Evolutionary conservation across 1,140 invertebrate species (phyloP).

Genomic region (Thaumatotibia leucotreta): DNA sequence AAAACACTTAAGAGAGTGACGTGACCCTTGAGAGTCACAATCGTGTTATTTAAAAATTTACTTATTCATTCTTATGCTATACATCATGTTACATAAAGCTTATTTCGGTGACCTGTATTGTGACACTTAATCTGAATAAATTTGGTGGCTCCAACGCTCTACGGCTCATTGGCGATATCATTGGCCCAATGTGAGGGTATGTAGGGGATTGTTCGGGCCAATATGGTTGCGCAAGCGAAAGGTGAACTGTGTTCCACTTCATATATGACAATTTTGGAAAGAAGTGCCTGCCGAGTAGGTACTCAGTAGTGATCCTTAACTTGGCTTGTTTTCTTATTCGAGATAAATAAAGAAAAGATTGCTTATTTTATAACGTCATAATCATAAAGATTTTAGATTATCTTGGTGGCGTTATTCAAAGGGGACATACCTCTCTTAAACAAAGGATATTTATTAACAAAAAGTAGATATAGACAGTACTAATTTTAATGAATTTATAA

Average conservation of each 20-base stretch:
- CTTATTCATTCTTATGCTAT: not conserved
- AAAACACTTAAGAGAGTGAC: not conserved
- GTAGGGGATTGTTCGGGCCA: not conserved
- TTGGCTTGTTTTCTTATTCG: no score
- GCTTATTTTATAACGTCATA: no score
- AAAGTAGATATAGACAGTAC: not conserved
- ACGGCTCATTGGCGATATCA: not conserved
- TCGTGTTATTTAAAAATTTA: not conserved
- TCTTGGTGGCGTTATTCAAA: no score
- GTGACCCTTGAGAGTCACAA: not conserved
- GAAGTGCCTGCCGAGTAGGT: no score
- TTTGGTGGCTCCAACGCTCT: not conserved
- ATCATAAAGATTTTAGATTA: no score
- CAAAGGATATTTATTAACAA: not conserved
- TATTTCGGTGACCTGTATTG: not conserved
- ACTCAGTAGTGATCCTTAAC: no score
- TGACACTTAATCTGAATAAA: conserved; percentile 7
- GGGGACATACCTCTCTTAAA: no score
- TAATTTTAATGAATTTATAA: no score
- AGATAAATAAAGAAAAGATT: no score
- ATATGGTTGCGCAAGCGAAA: not conserved
- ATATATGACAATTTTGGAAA: no score
- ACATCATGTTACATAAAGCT: not conserved
- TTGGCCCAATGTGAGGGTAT: not conserved
- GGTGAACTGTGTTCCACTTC: no score